Evolutionary conservation across 2,113 vertebrate species (phyloP), one percentile per base, ranked within the genome.

Genomic region (Scopus umbretta): DNA sequence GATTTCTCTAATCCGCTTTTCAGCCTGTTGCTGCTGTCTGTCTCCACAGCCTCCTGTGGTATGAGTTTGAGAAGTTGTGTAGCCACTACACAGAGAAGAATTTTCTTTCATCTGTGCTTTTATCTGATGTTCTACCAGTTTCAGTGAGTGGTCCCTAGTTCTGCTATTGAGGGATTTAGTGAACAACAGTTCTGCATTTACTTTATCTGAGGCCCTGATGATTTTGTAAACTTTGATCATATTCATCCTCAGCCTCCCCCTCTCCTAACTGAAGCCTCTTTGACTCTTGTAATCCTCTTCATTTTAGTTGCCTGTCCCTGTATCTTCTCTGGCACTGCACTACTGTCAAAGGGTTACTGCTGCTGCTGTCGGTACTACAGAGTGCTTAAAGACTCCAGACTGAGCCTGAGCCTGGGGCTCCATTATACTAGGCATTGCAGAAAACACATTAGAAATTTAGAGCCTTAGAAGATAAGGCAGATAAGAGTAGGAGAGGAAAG

Each of bases 41-140:
- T 84, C 89, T 94, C 91, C 70, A 67, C 80, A 89, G 91, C 89
- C 85, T 95, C 89, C 95, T 89, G 81, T 75, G 84, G 91, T 85
- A 91, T 52, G 70, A 92, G 19, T 72, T 68, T 63, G 86, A 95
- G 84, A 79, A 95, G 78, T 7, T 94, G 81, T 75, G 89, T 74
- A 94, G 74, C 91, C 87, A 72, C 89, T 82, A 86, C 83, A 92
- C 34, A 92, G 70, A 61, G 65, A 67, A 96, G 55, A 78, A 91
- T 89, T 82, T 67, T 91, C 93, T 96, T 96, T 96, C 87, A 97
- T 96, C 93, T 92, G 11, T 84, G 61, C 84, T 94, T 95, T 96
- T 96, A 96, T 94, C 87, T 96, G 43, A 68, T 65, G 56, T 89
- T 95, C 89, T 75, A 52, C 62, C 36, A 40, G 30, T 84, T 91